Base-by-base conservation (phyloP, 2,888 invertebrate species). In the Hyalella azteca region DNA sequence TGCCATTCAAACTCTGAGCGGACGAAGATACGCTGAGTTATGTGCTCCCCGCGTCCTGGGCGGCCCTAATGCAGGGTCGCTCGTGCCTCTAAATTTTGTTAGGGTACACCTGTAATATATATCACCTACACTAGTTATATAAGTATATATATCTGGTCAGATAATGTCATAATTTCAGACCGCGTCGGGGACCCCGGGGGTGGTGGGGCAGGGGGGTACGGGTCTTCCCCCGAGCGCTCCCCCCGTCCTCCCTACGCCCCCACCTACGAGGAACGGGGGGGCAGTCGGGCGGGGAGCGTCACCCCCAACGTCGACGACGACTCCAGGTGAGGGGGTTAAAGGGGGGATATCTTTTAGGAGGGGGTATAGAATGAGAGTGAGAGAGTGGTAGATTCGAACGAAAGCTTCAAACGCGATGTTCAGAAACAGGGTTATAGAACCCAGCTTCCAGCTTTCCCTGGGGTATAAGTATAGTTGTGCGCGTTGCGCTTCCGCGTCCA, bases 231-330 rank as follows among this genome's bases (percentile, higher is more conserved):
- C 0, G 95, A 95, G 87, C 91, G 95, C 82, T 83, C 83, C 15
- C 83, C 83, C 1, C 54, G 83, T 29, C 83, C 83, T 3, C 79
- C 79, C 29, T 73, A 88, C 85, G 94, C 95, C 0, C 95, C 95
- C 88, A 95, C 95, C 86, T 78, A 78, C 19, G 78, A 76, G 2
- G 75, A 26, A 15, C 7, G 45, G 41, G 75, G 75, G 1, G 59
- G 59, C 7, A 39, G 41, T 15, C 36, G 40, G 26, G 75, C 26
- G 9, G 75, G 75, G 11, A 75, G 75, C 45, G 95, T 95, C 82
- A 94, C 96, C 9, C 95, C 96, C 4, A 93, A 96, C 81, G 96
- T 97, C 85, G 96, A 96, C 87, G 96, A 96, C 88, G 96, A 96
- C 89, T 91, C 94, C 81, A 79, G 83, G 83, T 83, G 54, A 76